These are phyloP conservation scores for Blastobasis adustella DNA, from an alignment of 2,888 invertebrate species.

Conservation along the genomic window DNA sequence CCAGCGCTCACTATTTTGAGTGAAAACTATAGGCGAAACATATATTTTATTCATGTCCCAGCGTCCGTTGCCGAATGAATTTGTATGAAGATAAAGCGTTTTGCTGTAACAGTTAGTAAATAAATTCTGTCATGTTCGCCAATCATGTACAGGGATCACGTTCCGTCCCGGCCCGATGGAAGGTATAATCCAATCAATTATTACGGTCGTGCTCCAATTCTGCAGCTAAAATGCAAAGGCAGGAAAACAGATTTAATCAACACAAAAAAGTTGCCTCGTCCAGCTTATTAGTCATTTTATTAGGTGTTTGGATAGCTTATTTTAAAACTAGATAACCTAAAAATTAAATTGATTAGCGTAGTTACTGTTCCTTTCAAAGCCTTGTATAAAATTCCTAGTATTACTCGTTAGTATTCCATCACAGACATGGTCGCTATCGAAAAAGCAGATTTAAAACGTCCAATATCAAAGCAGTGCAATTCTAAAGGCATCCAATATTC, in stretches of 20 bases:
- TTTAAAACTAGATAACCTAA: not conserved
- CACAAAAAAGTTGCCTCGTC: conserved; percentile 14
- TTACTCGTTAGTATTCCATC: too few relatives aligned
- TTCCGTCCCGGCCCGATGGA: conserved; percentile 41
- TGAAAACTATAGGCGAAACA: conserved; percentile 33
- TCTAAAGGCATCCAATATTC: too few relatives aligned
- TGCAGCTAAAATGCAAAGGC: conserved; percentile 43
- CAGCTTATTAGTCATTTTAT: not conserved
- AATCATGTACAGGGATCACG: conserved; percentile 64
- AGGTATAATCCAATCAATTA: conserved; percentile 70
- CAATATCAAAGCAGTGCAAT: too few relatives aligned
- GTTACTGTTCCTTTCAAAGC: too few relatives aligned
- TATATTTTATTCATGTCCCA: conserved; percentile 46
- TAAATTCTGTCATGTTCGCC: conserved; percentile 38
- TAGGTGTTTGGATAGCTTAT: too few relatives aligned
- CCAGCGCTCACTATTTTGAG: not conserved
- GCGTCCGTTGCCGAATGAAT: conserved; percentile 41
- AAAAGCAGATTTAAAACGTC: too few relatives aligned
- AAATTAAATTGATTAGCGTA: too few relatives aligned
- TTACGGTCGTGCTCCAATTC: conserved; percentile 51
- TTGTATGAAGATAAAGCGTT: conserved; percentile 51
- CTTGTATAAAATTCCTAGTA: too few relatives aligned
- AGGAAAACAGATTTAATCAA: conserved; percentile 32
- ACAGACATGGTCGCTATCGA: too few relatives aligned
- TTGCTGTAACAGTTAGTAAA: conserved; percentile 59